phyloP scores from a whole-genome alignment of 2,888 invertebrate genomes.

The Caprella mutica region DNA sequence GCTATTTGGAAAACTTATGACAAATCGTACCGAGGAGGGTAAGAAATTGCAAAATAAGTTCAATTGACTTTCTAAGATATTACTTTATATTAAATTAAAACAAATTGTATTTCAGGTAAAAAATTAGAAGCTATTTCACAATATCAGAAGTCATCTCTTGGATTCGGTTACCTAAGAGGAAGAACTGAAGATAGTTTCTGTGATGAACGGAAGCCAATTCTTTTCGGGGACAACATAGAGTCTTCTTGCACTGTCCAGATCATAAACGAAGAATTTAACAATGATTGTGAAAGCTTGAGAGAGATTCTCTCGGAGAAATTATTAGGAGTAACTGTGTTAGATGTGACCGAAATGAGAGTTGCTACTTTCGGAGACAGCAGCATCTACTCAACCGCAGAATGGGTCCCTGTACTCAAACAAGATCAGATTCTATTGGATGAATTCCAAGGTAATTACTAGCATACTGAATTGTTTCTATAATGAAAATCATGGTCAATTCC shows the following conservation, averaged over 20 bases:
- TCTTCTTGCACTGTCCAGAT: not conserved
- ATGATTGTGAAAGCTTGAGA: not conserved
- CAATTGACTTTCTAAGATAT: too few species aligned
- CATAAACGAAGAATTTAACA: not conserved
- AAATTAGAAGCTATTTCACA: too few species aligned
- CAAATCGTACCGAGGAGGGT: conserved; percentile 24
- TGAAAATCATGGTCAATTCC: too few species aligned
- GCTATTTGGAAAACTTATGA: conserved; percentile 9
- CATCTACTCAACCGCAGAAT: not conserved
- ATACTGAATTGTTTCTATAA: too few species aligned
- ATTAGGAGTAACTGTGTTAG: not conserved
- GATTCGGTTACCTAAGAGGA: too few species aligned
- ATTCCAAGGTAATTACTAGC: too few species aligned
- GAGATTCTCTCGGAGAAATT: not conserved
- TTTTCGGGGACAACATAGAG: conserved; percentile 1
- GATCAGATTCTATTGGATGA: not conserved
- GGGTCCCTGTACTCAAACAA: conserved; percentile 5
- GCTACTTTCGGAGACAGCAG: conserved; percentile 10
- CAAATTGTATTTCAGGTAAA: too few species aligned
- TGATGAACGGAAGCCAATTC: not conserved
- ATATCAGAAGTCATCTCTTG: too few species aligned
- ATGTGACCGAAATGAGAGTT: not conserved
- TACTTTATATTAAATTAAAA: too few species aligned
- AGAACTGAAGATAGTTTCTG: too few species aligned
- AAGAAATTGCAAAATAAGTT: not conserved